Percentiles rank a stretch among this genome's conserved stretches.
Conservation (phyloP, 2,797 vertebrate genomes). For the Mallotus villosus region DNA sequence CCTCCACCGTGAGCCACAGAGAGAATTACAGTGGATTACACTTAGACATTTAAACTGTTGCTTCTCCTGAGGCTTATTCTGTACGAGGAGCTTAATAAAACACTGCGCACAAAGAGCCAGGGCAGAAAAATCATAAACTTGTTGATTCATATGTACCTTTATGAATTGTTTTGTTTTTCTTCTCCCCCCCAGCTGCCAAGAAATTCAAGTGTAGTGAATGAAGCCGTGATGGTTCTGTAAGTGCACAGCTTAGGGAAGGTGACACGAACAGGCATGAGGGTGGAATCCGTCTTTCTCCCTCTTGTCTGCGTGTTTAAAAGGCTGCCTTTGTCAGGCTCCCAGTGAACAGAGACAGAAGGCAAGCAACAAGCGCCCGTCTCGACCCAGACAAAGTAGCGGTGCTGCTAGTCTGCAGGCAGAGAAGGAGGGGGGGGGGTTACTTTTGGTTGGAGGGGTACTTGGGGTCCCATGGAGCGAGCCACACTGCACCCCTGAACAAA, state of each 20-base stretch:
- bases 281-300: conserved; percentile 29
- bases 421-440: conserved; percentile 21
- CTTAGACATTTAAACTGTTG: not conserved
- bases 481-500: conserved; percentile 69
- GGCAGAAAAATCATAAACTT: conserved; percentile 46
- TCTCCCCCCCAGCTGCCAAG: conserved; percentile 48
- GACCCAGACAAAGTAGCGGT: conserved; percentile 78
- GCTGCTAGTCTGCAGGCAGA: conserved; percentile 55
- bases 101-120: not conserved
- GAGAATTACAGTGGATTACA: not conserved
- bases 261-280: conserved; percentile 12
- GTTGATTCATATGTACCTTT: conserved; percentile 53
- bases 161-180: not conserved
- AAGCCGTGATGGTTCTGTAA: conserved; percentile 21
- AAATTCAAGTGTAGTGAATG: conserved; percentile 48
- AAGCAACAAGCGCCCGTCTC: conserved; percentile 77
- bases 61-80: not conserved
- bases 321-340: conserved; percentile 46
- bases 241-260: not conserved
- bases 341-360: conserved; percentile 71
- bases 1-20: not conserved
- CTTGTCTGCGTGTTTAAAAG: conserved; percentile 79
- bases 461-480: conserved; percentile 66
- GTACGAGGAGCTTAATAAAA: not conserved
- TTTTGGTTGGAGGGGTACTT: conserved; percentile 22